Evolutionary conservation across 2,797 vertebrate genomes (phyloP).

Genomic region (Hippopotamyrus pictus): DNA sequence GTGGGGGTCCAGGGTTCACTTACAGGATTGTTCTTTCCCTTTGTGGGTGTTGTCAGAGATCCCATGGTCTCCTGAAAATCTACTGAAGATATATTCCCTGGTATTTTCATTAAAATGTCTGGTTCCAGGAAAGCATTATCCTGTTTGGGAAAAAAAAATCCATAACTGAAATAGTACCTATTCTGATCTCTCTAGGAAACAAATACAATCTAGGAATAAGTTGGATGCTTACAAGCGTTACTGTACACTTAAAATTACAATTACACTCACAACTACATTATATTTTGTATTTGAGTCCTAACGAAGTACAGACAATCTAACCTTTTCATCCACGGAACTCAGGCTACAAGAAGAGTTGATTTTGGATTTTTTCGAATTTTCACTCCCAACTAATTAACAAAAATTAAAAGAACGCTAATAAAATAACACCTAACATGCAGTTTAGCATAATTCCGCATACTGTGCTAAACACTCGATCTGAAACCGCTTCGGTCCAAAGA

Average conservation of each 20-base stretch:
- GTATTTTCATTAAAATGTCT: constrained; percentile 49
- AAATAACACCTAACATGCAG: not conserved
- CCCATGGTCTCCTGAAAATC: constrained; percentile 58
- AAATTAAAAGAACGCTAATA: not conserved
- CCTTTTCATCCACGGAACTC: constrained; percentile 24
- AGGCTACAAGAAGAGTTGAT: not conserved
- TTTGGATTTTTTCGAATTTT: constrained; percentile 28
- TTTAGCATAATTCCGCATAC: not conserved
- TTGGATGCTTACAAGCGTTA: not conserved
- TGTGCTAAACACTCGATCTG: not conserved
- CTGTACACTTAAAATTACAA: not conserved
- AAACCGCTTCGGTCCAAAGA: not conserved
- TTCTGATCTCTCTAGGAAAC: not conserved
- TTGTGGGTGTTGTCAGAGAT: constrained; percentile 79
- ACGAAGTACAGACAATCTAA: constrained; percentile 23
- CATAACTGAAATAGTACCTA: not conserved
- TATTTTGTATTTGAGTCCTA: not conserved
- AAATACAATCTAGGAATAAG: not conserved
- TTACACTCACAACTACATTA: not conserved
- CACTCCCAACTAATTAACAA: constrained; percentile 26
- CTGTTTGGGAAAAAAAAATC: constrained; percentile 43
- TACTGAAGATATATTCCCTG: constrained; percentile 49
- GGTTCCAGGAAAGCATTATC: constrained; percentile 63
- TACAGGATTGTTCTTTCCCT: constrained; percentile 60
- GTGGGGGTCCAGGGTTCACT: constrained; percentile 95